Conservation (phyloP, 1,140 invertebrate species). For the Bombus huntii region DNA sequence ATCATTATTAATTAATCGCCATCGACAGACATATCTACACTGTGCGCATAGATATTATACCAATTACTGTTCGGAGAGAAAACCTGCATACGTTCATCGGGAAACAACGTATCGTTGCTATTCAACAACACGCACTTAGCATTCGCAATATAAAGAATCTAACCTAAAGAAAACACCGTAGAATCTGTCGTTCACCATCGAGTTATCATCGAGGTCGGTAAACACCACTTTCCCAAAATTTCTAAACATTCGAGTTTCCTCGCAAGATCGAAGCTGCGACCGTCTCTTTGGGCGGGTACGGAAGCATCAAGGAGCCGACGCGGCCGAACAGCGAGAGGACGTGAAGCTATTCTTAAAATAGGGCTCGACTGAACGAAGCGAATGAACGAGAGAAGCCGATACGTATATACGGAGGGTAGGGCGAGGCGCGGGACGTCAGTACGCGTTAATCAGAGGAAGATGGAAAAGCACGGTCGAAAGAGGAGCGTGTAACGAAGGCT, state of each 20-base stretch:
- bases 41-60: neutral
- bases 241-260: neutral
- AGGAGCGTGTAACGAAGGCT: constrained; percentile 40
- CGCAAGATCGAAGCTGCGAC: neutral
- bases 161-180: no score
- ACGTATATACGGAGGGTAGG: constrained; percentile 17
- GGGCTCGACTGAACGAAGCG: constrained; percentile 62
- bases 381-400: constrained; percentile 58
- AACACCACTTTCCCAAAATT: neutral
- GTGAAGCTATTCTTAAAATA: constrained; percentile 73
- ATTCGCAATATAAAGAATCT: neutral
- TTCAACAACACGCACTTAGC: neutral
- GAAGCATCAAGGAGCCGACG: constrained; percentile 36
- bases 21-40: no score
- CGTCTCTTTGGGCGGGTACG: constrained; percentile 9
- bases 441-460: constrained; percentile 24
- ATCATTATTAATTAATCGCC: neutral
- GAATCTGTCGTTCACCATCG: neutral
- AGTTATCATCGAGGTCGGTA: neutral
- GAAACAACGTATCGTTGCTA: neutral
- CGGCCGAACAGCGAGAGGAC: constrained; percentile 52
- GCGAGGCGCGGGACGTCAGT: neutral
- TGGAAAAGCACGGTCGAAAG: neutral
- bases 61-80: neutral
- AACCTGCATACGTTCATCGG: neutral